Evolutionary conservation across 2,888 invertebrate species (phyloP).

Genomic region (Xestoiulus laeticollis): DNA sequence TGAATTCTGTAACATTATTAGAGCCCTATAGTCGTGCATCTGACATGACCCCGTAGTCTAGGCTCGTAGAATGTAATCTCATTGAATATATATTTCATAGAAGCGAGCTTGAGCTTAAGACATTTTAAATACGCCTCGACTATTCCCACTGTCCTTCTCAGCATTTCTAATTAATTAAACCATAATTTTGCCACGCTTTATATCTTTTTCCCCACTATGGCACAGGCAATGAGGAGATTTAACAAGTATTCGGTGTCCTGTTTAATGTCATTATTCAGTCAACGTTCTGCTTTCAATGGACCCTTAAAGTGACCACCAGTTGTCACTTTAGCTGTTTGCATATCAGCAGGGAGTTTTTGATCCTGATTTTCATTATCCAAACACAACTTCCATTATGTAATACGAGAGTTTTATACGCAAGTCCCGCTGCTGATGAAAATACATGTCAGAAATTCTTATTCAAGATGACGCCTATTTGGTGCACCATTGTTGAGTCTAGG

Average conservation of each 20-base stretch:
- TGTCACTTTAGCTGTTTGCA: background rate
- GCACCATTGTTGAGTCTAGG: background rate
- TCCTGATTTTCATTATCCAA: background rate
- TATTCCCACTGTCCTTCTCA: background rate
- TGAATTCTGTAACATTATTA: constrained; percentile 39
- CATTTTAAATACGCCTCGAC: background rate
- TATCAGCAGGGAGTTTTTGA: background rate
- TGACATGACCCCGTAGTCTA: constrained; percentile 28
- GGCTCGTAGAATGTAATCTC: constrained; percentile 15
- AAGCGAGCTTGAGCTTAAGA: background rate
- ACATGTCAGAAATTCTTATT: background rate
- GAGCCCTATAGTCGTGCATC: background rate
- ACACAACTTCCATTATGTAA: background rate
- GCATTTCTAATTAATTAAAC: background rate
- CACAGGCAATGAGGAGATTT: background rate
- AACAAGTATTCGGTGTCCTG: background rate
- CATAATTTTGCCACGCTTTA: background rate
- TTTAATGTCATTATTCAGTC: background rate
- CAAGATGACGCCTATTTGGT: background rate
- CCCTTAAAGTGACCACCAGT: background rate
- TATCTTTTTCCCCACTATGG: background rate
- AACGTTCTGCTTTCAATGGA: background rate
- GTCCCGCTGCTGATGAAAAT: background rate
- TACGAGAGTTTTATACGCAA: background rate
- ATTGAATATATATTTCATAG: constrained; percentile 10